Percentiles rank a stretch among this genome's conserved stretches.
Conservation (phyloP, 2,113 vertebrate genomes). For the Neolamprologus fasciatus region DNA sequence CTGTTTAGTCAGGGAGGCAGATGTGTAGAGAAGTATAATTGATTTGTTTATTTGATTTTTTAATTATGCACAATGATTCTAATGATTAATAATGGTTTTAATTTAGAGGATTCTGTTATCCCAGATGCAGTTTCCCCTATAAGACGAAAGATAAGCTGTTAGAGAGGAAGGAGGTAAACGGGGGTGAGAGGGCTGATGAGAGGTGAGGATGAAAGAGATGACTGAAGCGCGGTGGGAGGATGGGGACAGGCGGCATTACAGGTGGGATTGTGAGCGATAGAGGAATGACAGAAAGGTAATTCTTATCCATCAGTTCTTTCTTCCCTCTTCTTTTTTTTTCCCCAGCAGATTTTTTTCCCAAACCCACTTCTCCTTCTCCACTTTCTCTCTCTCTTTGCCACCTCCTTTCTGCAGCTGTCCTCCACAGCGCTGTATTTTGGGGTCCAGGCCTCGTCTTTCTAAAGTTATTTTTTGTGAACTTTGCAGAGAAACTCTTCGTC, state of each 20-base stretch:
- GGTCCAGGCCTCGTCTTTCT: background rate
- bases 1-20: background rate
- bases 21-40: background rate
- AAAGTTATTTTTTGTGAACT: background rate
- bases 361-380: background rate
- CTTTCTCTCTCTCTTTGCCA: background rate
- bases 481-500: background rate
- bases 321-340: background rate
- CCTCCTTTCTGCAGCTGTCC: background rate
- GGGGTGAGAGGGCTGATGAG: background rate
- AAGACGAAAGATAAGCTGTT: background rate
- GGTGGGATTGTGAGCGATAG: background rate
- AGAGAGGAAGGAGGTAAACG: background rate
- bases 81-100: background rate
- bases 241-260: background rate
- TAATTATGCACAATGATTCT: background rate
- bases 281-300: background rate
- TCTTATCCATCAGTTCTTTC: background rate
- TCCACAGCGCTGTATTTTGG: background rate
- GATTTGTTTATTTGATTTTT: background rate
- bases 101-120: background rate
- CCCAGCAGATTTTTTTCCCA: background rate
- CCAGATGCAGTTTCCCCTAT: accelerated
- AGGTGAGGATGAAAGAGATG: background rate
- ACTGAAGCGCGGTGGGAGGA: background rate